phyloP scores from a whole-genome alignment of 2,797 vertebrate genomes.

The Chiloscyllium punctatum region DNA sequence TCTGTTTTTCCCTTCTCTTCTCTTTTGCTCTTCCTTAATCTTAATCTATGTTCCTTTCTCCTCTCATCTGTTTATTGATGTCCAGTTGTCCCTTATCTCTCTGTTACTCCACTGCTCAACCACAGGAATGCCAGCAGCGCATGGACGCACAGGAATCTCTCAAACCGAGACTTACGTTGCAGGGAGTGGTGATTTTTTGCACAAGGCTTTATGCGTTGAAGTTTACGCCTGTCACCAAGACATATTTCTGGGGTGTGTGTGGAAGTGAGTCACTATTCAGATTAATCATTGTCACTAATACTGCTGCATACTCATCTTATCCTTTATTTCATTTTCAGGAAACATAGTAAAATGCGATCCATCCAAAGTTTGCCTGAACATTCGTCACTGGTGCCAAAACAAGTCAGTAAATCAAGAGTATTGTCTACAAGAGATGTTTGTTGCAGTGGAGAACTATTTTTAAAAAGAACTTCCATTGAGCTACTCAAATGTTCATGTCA shows the following conservation, averaged over 20 bases:
- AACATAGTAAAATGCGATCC: constrained; percentile 91
- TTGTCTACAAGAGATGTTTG: background rate
- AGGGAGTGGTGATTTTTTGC: background rate
- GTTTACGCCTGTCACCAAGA: background rate
- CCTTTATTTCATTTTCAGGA: constrained; percentile 62
- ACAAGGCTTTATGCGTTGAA: too few species aligned
- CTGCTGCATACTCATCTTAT: background rate
- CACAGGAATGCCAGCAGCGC: background rate
- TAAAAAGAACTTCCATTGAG: background rate
- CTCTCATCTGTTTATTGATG: background rate
- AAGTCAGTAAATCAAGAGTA: constrained; percentile 66
- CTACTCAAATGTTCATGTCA: background rate
- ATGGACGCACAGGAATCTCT: background rate
- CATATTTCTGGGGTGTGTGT: background rate
- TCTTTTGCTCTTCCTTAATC: background rate
- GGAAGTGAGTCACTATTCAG: background rate
- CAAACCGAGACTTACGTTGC: background rate
- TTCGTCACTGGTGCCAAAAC: constrained; percentile 81
- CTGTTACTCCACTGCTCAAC: background rate
- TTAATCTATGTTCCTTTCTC: background rate
- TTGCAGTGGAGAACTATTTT: background rate
- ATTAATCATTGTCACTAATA: background rate
- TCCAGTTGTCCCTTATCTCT: too few species aligned
- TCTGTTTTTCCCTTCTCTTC: background rate
- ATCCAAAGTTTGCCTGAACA: constrained; percentile 69